Conservation (phyloP, 2,888 invertebrate genomes). For the Drosophila vallismaia region DNA sequence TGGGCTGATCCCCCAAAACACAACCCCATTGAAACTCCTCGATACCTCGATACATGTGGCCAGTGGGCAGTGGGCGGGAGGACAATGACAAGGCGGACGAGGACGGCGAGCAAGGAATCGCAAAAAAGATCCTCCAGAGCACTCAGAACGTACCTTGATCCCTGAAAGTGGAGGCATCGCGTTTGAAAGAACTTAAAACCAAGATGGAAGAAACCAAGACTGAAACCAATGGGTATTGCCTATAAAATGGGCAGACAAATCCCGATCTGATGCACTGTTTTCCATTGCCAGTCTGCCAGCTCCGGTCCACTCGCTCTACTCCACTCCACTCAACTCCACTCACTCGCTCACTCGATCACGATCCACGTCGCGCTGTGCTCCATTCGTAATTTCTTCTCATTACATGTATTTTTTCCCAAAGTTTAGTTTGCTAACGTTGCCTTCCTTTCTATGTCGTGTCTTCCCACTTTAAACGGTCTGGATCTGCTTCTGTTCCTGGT, state of each 20-base stretch:
- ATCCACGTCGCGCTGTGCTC: slow-evolving; percentile 79
- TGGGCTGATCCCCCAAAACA: slow-evolving; percentile 40
- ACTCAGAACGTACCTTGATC: neutral
- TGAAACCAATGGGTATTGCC: neutral
- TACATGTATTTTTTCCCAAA: slow-evolving; percentile 52
- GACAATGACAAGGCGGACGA: slow-evolving; percentile 30
- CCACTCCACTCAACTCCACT: slow-evolving; percentile 55
- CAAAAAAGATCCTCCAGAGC: slow-evolving; percentile 2
- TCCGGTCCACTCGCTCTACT: slow-evolving; percentile 45
- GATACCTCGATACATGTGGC: slow-evolving; percentile 35
- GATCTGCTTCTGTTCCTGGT: slow-evolving; percentile 3
- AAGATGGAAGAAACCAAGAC: neutral
- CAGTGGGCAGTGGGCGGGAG: slow-evolving; percentile 40
- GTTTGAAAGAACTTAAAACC: neutral
- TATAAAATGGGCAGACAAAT: neutral
- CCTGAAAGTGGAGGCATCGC: neutral
- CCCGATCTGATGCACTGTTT: neutral
- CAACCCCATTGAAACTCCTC: slow-evolving; percentile 41
- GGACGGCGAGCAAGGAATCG: slow-evolving; percentile 14
- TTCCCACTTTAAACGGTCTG: slow-evolving; percentile 49
- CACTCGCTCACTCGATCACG: slow-evolving; percentile 71
- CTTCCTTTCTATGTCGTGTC: slow-evolving; percentile 77
- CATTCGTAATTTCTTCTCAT: slow-evolving; percentile 83
- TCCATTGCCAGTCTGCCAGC: slow-evolving; percentile 13
- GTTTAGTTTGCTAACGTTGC: slow-evolving; percentile 66